phyloP scores from a whole-genome alignment of 2,888 invertebrate genomes.

The Adela reaumurella region DNA sequence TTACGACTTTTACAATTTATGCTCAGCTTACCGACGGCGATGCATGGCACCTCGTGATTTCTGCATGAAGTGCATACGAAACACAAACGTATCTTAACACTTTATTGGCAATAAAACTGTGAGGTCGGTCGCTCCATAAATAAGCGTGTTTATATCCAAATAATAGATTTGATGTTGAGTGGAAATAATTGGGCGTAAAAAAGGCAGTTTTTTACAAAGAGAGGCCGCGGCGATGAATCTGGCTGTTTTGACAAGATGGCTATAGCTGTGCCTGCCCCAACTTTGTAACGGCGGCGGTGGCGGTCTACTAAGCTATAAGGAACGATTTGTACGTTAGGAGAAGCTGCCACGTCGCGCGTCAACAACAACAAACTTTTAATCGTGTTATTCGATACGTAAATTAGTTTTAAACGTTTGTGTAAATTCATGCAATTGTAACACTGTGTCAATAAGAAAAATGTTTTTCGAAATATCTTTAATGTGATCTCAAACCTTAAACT shows the following conservation, averaged over 20 bases:
- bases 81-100: constrained; percentile 45
- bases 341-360: too few species aligned
- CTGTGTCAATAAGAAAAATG: too few species aligned
- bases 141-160: constrained; percentile 38
- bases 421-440: too few species aligned
- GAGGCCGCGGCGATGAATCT: not conserved
- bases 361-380: too few species aligned
- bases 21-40: not conserved
- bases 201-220: constrained; percentile 10
- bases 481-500: too few species aligned
- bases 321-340: not conserved
- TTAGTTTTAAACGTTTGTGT: too few species aligned
- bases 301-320: not conserved
- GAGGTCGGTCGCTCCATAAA: constrained; percentile 29
- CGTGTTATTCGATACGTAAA: too few species aligned
- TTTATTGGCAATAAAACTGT: constrained; percentile 43
- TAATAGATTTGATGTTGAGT: constrained; percentile 25
- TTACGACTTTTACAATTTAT: not conserved
- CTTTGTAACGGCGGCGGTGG: not conserved
- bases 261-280: not conserved
- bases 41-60: too few species aligned
- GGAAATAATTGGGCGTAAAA: constrained; percentile 40
- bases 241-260: not conserved
- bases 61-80: not conserved
- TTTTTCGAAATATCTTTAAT: too few species aligned